These are phyloP conservation scores for Crenichthys baileyi DNA, from an alignment of 2,797 vertebrate species.

Conservation along the genomic window DNA sequence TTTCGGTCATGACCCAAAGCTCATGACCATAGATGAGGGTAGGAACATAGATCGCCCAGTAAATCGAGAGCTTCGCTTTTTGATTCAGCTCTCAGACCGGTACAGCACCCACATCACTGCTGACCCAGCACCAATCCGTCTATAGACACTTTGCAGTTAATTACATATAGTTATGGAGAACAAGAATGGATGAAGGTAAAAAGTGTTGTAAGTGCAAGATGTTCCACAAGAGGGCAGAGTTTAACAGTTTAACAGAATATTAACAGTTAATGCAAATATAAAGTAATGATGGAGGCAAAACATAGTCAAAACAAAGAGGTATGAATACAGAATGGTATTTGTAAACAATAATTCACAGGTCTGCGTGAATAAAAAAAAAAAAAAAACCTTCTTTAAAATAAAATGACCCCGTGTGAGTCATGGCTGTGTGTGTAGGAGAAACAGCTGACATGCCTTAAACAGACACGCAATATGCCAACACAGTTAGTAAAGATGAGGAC, in stretches of 20 bases:
- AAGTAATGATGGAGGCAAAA: not conserved
- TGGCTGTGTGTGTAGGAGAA: conserved; percentile 32
- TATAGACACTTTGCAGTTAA: not conserved
- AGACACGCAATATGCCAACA: not conserved
- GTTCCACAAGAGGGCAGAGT: conserved; percentile 51
- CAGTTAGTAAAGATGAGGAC: conserved; percentile 24
- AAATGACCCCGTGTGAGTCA: conserved; percentile 10
- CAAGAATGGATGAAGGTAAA: not conserved
- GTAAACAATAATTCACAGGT: not conserved
- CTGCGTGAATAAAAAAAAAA: not conserved
- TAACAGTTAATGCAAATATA: not conserved
- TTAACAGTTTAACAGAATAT: conserved; percentile 4
- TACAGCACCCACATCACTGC: no score
- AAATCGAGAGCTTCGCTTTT: no score
- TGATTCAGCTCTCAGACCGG: no score
- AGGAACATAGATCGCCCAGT: no score
- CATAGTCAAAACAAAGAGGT: not conserved
- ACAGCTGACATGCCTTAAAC: conserved; percentile 17
- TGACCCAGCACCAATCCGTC: no score
- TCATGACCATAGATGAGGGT: no score
- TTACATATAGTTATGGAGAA: not conserved
- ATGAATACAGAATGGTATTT: not conserved
- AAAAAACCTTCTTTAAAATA: not conserved
- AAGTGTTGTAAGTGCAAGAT: not conserved
- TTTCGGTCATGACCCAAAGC: no score